Evolutionary conservation across 2,797 vertebrate genomes (phyloP), one percentile per base, ranked within the genome.

Genomic region (Tapirus indicus): DNA sequence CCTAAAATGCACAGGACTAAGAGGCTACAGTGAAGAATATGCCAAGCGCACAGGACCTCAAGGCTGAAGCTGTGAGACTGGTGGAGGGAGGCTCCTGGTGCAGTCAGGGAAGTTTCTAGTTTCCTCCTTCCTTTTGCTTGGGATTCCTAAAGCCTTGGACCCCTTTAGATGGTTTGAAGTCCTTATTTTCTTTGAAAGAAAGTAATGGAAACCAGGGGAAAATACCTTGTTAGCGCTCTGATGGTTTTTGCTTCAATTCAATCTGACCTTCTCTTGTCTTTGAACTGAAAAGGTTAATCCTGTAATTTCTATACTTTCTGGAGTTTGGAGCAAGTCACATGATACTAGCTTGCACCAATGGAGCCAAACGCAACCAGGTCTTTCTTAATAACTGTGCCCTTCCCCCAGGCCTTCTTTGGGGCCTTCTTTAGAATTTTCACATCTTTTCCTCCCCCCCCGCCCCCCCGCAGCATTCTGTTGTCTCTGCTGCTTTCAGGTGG

Each of bases 131-230:
- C 49, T 91, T 92, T 89, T 80, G 38, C 60, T 85, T 85, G 66
- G 35, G n/a, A 93, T 95, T 94, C 54, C 56, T 96, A 92, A 80
- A 95, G 84, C 16, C 47, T 91, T 74, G 16, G 20, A 32, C 4
- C 32, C 38, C 25, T 5, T n/a, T 62, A 29, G 13, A 27, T 94
- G 2, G 13, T 74, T 89, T 87, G 56, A 94, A 38, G n/a, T 62
- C 52, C 74, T 82, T 64, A 38, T 82, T 95, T 93, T 80, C 74
- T 97, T 91, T 96, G 80, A 92, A 68, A 82, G 56, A 41, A 71
- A 95, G 17, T 88, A 62, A 64, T 29, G 90, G 80, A 92, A 58
- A 62, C 54, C 6, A 17, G 47, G 79, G 21, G 49, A 44, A 69
- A 49, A 52, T 91, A 69, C 16, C 52, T 75, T 66, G 20, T 82